Percentiles rank a stretch among this genome's conserved stretches.
These are phyloP conservation scores for Ammospiza caudacuta DNA, from an alignment of 2,113 vertebrate genomes.

Conservation along the genomic window DNA sequence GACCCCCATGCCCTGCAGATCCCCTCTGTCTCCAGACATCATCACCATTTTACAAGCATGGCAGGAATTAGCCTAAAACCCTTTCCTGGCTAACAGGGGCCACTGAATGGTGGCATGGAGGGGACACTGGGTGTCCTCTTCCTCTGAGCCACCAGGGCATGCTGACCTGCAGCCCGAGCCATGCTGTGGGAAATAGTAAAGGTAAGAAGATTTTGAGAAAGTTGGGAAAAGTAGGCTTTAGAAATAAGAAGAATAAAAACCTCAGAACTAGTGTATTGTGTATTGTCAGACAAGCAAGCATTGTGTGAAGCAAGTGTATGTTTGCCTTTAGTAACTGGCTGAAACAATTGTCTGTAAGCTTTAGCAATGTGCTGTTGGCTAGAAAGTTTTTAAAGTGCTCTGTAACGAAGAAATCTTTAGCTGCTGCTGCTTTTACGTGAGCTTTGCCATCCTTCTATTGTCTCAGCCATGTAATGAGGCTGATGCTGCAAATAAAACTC, in stretches of 20 bases:
- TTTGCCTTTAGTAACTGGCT: neutral
- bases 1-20: fast-evolving
- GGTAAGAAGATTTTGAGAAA: neutral
- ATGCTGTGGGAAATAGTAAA: neutral
- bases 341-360: neutral
- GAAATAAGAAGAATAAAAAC: neutral
- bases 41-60: fast-evolving
- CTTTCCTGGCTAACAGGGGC: neutral
- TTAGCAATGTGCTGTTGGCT: neutral
- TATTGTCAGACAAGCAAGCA: neutral
- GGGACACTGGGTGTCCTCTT: fast-evolving
- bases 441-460: neutral
- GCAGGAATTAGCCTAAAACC: neutral
- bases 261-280: neutral
- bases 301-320: neutral
- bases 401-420: neutral
- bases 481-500: neutral
- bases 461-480: neutral
- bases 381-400: neutral
- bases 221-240: neutral
- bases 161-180: fast-evolving
- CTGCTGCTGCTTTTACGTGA: neutral
- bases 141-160: neutral
- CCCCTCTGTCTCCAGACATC: neutral
- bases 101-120: fast-evolving